phyloP scores from a whole-genome alignment of 2,888 invertebrate genomes.

The Tenthredo scrophulariae region DNA sequence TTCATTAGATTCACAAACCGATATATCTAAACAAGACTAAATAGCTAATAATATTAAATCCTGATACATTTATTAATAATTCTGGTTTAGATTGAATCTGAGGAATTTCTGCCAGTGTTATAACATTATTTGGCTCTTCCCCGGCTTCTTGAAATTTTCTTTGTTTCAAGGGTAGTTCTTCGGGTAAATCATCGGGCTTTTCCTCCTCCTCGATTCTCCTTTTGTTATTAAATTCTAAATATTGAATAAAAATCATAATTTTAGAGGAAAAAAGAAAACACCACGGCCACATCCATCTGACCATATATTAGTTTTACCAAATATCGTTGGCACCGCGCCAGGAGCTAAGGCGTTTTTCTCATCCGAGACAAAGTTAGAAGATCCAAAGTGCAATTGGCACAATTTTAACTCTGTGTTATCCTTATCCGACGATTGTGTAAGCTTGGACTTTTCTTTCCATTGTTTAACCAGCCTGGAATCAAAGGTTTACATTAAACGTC shows the following conservation, averaged over 20 bases:
- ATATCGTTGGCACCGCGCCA: constrained; percentile 62
- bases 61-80: background rate
- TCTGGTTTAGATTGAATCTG: background rate
- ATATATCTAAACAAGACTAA: background rate
- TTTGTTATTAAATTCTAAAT: constrained; percentile 30
- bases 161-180: constrained; percentile 11
- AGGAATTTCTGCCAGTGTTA: background rate
- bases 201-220: background rate
- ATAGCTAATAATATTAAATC: background rate
- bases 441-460: constrained; percentile 60
- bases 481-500: background rate
- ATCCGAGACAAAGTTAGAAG: constrained; percentile 54
- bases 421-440: background rate
- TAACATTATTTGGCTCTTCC: background rate
- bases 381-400: constrained; percentile 67
- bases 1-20: background rate
- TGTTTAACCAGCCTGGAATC: constrained; percentile 59
- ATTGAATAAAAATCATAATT: background rate
- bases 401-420: constrained; percentile 49
- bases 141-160: constrained; percentile 3
- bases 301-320: constrained; percentile 59
- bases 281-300: no score
- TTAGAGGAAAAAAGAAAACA: no score
- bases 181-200: background rate
- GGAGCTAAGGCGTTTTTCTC: constrained; percentile 57